Evolutionary conservation across 2,888 invertebrate genomes (phyloP), one percentile per base, ranked within the genome.

Genomic region (Drosophila infuscata): DNA sequence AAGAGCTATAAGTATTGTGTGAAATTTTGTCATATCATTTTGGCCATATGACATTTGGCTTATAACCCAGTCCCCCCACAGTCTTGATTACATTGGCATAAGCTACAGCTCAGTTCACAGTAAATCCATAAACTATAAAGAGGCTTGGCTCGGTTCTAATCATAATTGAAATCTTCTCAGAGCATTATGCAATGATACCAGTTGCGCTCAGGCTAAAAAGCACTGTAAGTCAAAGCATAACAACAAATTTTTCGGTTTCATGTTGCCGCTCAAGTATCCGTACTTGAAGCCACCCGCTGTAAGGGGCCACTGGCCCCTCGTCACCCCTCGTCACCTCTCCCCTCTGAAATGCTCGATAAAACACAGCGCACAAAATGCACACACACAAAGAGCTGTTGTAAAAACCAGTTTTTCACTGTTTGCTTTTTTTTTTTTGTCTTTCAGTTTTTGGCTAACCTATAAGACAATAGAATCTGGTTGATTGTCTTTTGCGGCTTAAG

Each of bases 121-220:
- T 17, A 32, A 56, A 49, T 70, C 41, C 49, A 56, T 56, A 46
- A 61, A 58, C 52, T 57, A 46, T 48, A 53, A 51, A 35, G 35
- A 20, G 64, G 59, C 30, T 59, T 36, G 63, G 64, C 59, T 41
- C 7, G 43, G 33, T 67, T 56, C 62, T 81, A 73, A 81, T 81
- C 81, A 70, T 81, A 81, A 83, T 81, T 81, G 74, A 83, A 81
- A 81, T 81, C 83, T 81, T 70, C 70, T 80, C 46, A 72, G n/a
- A 59, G 68, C 69, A 61, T 82, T 81, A 72, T 82, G 77, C 74
- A 81, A 56, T 30, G 25, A 74, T 60, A 69, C 53, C 29, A 76
- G 80, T 82, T 46, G 25, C 15, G 83, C 72, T 74, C 61, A 72
- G 72, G 61, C 69, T 20, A n/a, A 38, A 38, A 38, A 53, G 56